phyloP scores from a whole-genome alignment of 2,888 invertebrate genomes.

The Spilosoma lubricipeda region DNA sequence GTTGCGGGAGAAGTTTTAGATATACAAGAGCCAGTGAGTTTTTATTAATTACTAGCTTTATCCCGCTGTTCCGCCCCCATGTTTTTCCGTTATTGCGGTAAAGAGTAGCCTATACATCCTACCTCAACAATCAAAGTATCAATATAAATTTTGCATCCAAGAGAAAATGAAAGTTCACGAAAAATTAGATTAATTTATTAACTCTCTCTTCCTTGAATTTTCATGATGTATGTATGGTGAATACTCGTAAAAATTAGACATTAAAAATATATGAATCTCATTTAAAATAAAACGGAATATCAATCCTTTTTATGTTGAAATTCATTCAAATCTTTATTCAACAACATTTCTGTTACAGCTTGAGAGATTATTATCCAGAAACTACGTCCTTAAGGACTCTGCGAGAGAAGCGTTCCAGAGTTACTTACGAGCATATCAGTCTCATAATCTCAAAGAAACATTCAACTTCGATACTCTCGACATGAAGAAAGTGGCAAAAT shows the following conservation, averaged over 20 bases:
- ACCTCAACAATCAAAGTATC: too few species aligned
- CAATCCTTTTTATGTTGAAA: not conserved
- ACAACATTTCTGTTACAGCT: constrained; percentile 87
- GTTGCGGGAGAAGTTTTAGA: constrained; percentile 95
- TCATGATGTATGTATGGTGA: too few species aligned
- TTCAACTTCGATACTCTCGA: constrained; percentile 97
- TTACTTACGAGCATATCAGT: constrained; percentile 98
- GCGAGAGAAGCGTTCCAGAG: constrained; percentile 99
- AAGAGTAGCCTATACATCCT: too few species aligned
- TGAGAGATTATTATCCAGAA: constrained; percentile 97
- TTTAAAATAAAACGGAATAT: too few species aligned
- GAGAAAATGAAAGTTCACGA: too few species aligned
- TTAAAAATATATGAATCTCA: too few species aligned
- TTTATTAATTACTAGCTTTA: not conserved
- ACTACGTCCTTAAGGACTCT: constrained; percentile 97
- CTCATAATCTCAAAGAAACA: constrained; percentile 97
- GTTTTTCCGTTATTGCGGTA: too few species aligned
- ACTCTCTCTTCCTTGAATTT: too few species aligned
- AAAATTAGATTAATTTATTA: too few species aligned
- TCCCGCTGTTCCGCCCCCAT: too few species aligned
- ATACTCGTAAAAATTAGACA: too few species aligned
- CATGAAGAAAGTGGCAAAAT: constrained; percentile 93
- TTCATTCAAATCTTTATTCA: not conserved
- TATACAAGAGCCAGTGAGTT: constrained; percentile 95
- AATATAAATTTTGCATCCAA: too few species aligned